phyloP scores from a whole-genome alignment of 2,113 vertebrate species.

The Plecotus auritus region DNA sequence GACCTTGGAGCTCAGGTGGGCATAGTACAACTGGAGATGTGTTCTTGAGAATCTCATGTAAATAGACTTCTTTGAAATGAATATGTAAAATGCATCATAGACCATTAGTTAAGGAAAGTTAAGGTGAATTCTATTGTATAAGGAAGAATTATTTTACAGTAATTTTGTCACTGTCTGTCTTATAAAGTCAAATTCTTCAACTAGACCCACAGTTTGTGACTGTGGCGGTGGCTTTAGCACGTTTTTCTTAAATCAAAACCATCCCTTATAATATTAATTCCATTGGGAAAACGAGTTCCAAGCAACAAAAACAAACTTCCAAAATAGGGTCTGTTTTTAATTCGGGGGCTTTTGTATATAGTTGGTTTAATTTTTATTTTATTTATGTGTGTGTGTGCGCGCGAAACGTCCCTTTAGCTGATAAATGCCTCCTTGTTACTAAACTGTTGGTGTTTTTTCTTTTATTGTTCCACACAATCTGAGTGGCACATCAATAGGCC shows the following conservation, averaged over 20 bases:
- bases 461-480: background rate
- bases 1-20: background rate
- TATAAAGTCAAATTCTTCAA: background rate
- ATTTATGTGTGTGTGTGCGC: background rate
- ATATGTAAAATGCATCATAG: background rate
- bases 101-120: background rate
- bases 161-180: background rate
- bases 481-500: background rate
- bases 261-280: background rate
- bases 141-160: background rate
- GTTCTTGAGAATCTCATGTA: background rate
- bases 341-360: background rate
- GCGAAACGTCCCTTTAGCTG: background rate
- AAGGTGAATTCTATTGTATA: background rate
- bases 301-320: background rate
- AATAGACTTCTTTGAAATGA: background rate
- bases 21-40: background rate
- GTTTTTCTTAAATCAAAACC: conserved; percentile 22
- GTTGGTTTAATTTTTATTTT: background rate
- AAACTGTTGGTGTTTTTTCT: background rate
- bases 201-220: background rate
- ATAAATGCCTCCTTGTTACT: background rate
- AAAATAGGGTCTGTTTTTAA: background rate
- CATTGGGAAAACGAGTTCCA: background rate
- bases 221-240: background rate